Conservation (phyloP, 1,140 invertebrate species). For the Scaptomyza pallida region DNA sequence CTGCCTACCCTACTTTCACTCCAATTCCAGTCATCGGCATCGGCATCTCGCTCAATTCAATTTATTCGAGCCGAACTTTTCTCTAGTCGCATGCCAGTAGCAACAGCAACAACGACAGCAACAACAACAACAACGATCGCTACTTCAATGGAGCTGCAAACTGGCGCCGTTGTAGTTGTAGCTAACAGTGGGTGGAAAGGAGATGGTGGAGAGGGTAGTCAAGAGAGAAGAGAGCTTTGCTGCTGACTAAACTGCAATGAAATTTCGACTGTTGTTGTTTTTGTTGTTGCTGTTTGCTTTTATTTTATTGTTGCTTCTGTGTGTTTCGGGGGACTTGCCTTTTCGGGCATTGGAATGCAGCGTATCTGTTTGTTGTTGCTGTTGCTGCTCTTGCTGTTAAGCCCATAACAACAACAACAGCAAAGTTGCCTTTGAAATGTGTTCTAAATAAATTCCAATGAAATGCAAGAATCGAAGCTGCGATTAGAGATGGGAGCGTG, state of each 20-base stretch:
- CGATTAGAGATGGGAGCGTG: slow-evolving; percentile 25
- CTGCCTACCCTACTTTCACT: slow-evolving; percentile 82
- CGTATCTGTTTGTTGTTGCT: slow-evolving; percentile 54
- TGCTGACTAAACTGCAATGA: slow-evolving; percentile 63
- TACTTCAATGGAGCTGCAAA: slow-evolving; percentile 41
- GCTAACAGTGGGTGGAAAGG: slow-evolving; percentile 14
- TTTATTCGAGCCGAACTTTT: slow-evolving; percentile 74
- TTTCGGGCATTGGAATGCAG: slow-evolving; percentile 76
- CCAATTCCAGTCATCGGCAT: slow-evolving; percentile 71
- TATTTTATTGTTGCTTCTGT: slow-evolving; percentile 27
- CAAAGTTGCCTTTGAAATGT: slow-evolving; percentile 55
- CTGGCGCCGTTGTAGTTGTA: slow-evolving; percentile 43
- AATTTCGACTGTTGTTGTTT: slow-evolving; percentile 65
- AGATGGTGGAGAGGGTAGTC: background rate
- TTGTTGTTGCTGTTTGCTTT: slow-evolving; percentile 32
- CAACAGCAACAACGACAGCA: slow-evolving; percentile 24
- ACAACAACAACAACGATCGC: slow-evolving; percentile 18
- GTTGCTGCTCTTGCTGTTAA: slow-evolving; percentile 34
- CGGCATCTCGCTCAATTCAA: slow-evolving; percentile 78
- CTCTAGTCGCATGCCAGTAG: slow-evolving; percentile 53
- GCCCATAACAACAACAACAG: slow-evolving; percentile 31
- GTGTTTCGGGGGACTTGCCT: slow-evolving; percentile 70
- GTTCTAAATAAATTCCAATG: slow-evolving; percentile 82
- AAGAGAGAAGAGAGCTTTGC: background rate
- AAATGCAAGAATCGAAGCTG: slow-evolving; percentile 59